A percentile compares a stretch with the other conserved stretches of the same genome.
phyloP scores from a whole-genome alignment of 2,113 vertebrate species.

The Trematocara stigmaticum region DNA sequence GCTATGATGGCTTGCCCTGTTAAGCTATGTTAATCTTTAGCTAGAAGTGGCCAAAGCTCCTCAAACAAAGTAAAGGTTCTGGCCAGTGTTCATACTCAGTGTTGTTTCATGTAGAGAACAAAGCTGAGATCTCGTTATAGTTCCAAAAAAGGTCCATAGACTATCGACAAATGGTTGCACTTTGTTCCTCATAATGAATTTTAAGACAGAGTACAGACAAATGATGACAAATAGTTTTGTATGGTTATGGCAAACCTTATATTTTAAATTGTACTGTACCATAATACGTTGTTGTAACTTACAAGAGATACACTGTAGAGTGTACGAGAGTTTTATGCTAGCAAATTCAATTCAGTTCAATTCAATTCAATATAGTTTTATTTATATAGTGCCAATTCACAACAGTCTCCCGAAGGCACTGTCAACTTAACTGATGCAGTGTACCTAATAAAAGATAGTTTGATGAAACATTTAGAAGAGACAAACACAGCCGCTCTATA shows the following conservation, averaged over 20 bases:
- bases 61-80: background rate
- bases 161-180: background rate
- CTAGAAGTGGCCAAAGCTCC: background rate
- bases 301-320: background rate
- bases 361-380: background rate
- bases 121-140: background rate
- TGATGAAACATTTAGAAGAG: background rate
- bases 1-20: background rate
- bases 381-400: background rate
- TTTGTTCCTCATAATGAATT: background rate
- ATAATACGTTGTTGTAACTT: background rate
- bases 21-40: background rate
- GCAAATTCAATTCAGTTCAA: background rate
- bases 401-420: background rate
- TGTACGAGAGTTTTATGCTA: background rate
- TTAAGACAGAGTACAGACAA: background rate
- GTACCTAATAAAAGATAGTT: background rate
- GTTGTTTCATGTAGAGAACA: background rate
- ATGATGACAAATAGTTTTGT: background rate
- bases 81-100: background rate
- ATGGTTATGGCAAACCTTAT: background rate
- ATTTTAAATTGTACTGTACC: background rate
- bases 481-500: background rate
- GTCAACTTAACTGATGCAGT: background rate
- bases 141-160: background rate